These are phyloP conservation scores for Phataginus tricuspis DNA, from an alignment of 2,797 vertebrate species.

Conservation along the genomic window DNA sequence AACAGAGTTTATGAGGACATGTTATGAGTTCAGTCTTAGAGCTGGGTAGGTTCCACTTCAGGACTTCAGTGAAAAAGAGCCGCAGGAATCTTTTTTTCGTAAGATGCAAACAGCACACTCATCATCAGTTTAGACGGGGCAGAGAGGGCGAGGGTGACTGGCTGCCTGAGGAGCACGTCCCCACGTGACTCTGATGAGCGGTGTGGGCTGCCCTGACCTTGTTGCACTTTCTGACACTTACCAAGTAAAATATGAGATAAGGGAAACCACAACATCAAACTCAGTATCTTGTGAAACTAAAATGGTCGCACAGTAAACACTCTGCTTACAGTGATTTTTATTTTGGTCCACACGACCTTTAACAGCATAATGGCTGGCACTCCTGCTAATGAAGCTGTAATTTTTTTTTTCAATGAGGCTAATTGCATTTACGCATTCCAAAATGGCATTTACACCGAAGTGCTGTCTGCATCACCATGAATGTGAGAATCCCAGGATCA, in stretches of 20 bases:
- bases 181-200: fast-evolving
- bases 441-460: fast-evolving
- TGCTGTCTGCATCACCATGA: fast-evolving
- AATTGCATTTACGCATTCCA: not conserved
- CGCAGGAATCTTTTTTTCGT: not conserved
- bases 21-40: not conserved
- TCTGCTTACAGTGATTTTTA: slow-evolving; percentile 67
- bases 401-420: not conserved
- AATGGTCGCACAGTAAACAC: not conserved
- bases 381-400: fast-evolving
- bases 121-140: fast-evolving
- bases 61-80: not conserved
- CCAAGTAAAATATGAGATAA: slow-evolving; percentile 57
- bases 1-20: fast-evolving
- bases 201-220: not conserved
- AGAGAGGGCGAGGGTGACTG: fast-evolving
- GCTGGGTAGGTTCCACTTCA: fast-evolving
- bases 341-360: not conserved
- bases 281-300: slow-evolving; percentile 60
- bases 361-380: fast-evolving
- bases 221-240: not conserved
- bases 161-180: fast-evolving
- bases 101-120: too few species aligned
- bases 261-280: slow-evolving; percentile 60
- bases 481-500: fast-evolving